Base-by-base conservation (phyloP, 2,888 invertebrate species). In the Mechanitis messenoides region DNA sequence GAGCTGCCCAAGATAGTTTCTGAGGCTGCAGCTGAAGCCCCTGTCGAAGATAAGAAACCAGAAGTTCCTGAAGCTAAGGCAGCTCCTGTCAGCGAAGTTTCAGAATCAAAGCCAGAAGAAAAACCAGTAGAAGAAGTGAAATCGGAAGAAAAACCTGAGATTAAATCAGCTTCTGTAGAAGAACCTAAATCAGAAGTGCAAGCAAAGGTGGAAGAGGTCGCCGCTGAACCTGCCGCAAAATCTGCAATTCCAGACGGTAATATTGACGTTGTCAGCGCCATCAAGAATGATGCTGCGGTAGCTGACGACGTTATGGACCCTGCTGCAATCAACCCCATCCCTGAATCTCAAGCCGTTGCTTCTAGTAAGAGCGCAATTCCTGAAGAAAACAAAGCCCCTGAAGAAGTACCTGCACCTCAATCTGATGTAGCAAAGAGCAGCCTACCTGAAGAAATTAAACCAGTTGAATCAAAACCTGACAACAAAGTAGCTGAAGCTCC, bases 281-380 rank as follows among this genome's bases (percentile, higher is more conserved):
- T 80, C 12, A 83, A 85, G 62, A 72, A 72, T 65, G 72, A 79
- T 33, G 82, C 83, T 58, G 79, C 83, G 45, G 67, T 86, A 9
- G 86, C 86, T 69, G 83, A 90, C 72, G 83, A 88, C 64, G 72
- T 78, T 6, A 69, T 80, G n/a, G 79, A 82, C 56, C 72, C 77
- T 4, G 77, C 79, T 45, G 79, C 76, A 12, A 79, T 81, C 35
- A 76, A 79, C 42, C 79, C 83, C 7, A 72, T 72, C 33, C 77
- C 79, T 46, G 78, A 84, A 65, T 72, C 80, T 53, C 87, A 90
- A 60, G 75, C 85, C 1, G 75, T 74, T 33, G 65, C 75, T n/a
- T 72, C 77, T 1, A 74, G 75, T 58, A 71, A 89, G 83, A 71
- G 89, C 82, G 76, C 90, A 78, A 70, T 87, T 50, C 63, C 78